phyloP scores from a whole-genome alignment of 2,888 invertebrate species.

The Pseudanteris insignis region DNA sequence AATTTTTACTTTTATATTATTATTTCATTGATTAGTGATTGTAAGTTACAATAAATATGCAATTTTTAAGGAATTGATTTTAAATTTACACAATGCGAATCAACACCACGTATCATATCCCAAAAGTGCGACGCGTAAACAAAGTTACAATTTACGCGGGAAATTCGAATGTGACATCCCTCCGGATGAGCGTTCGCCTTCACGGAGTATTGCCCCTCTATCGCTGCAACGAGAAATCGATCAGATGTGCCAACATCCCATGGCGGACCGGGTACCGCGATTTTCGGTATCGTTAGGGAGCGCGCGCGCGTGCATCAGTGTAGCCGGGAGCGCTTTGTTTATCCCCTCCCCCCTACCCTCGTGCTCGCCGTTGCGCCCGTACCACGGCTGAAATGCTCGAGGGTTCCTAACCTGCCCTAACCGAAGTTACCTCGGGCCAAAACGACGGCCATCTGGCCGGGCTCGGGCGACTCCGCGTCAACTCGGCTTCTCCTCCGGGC shows the following conservation, averaged over 20 bases:
- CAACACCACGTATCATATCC: no score
- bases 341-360: constrained; percentile 1
- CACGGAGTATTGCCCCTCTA: no score
- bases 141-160: no score
- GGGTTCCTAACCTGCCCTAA: constrained; percentile 33
- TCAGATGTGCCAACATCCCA: constrained; percentile 3
- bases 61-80: no score
- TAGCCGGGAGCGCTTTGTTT: constrained; percentile 17
- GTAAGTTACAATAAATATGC: no score
- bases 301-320: constrained; percentile 7
- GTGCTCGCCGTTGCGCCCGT: constrained; percentile 1
- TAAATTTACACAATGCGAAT: no score
- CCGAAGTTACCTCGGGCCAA: constrained; percentile 14
- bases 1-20: no score
- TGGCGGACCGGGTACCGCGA: constrained; percentile 3
- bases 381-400: constrained; percentile 4
- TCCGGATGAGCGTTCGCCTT: no score
- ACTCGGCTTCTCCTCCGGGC: constrained; percentile 16
- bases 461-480: constrained; percentile 14
- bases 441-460: constrained; percentile 35
- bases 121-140: no score
- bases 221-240: constrained; percentile 9
- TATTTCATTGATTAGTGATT: no score
- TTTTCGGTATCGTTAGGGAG: constrained; percentile 5
- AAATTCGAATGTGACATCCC: no score